Conservation (phyloP, 2,113 vertebrate genomes). For the Plestiodon gilberti region DNA sequence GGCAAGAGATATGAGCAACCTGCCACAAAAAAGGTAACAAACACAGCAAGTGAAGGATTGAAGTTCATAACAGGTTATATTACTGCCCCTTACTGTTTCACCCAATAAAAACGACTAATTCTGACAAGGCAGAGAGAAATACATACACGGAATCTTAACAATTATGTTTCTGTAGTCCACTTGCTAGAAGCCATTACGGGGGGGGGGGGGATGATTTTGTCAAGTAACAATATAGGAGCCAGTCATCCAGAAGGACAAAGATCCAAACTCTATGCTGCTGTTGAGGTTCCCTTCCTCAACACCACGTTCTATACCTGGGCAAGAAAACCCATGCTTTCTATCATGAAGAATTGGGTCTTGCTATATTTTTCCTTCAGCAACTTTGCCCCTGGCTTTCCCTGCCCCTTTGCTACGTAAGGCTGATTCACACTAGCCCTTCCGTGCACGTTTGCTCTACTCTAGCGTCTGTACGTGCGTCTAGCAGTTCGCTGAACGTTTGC, state of each 20-base stretch:
- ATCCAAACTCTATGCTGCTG: not conserved
- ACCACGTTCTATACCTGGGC: too few species aligned
- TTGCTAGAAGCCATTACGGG: slow-evolving; percentile 7
- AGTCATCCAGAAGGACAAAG: not conserved
- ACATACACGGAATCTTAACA: slow-evolving; percentile 43
- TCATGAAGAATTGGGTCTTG: not conserved
- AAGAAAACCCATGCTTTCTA: not conserved
- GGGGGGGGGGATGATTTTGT: not conserved
- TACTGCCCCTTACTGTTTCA: slow-evolving; percentile 66
- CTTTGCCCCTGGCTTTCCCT: too few species aligned
- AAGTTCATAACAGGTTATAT: slow-evolving; percentile 53
- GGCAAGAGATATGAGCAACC: slow-evolving; percentile 36
- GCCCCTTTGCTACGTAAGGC: too few species aligned
- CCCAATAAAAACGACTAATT: slow-evolving; percentile 65
- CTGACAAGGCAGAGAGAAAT: slow-evolving; percentile 71
- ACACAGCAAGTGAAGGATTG: slow-evolving; percentile 47
- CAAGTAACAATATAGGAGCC: not conserved
- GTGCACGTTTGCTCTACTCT: too few species aligned
- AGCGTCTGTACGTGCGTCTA: too few species aligned
- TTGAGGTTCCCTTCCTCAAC: not conserved
- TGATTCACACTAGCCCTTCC: too few species aligned
- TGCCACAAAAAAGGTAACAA: slow-evolving; percentile 48
- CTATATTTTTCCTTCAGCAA: too few species aligned
- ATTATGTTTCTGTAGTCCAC: slow-evolving; percentile 36
- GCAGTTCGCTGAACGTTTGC: too few species aligned